Conservation (phyloP, 2,888 invertebrate species). For the Pandemis heparana region DNA sequence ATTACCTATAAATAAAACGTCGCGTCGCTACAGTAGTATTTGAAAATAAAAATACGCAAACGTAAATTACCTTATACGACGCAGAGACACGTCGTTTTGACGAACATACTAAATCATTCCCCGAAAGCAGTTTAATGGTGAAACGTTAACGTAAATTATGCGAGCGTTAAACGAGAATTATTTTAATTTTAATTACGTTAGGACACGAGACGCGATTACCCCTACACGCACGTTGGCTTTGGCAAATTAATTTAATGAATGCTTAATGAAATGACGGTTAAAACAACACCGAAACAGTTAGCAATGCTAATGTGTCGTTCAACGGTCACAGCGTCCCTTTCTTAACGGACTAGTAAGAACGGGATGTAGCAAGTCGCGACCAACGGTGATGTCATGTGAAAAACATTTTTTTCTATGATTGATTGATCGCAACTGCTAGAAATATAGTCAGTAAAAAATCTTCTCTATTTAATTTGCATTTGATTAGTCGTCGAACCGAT, state of each 20-base stretch:
- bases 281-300: neutral
- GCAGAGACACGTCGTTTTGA: constrained; percentile 4
- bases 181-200: constrained; percentile 19
- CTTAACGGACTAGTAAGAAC: neutral
- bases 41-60: neutral
- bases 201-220: constrained; percentile 5
- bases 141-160: constrained; percentile 3
- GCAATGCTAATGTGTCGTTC: neutral
- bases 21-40: neutral
- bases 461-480: constrained; percentile 2
- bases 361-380: neutral
- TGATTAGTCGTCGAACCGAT: neutral
- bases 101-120: constrained; percentile 9
- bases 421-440: neutral
- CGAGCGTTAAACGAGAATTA: neutral
- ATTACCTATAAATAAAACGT: too few relatives aligned
- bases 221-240: neutral
- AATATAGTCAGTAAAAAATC: neutral
- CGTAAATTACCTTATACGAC: neutral
- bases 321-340: neutral
- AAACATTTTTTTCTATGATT: neutral
- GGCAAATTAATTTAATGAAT: neutral
- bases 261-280: constrained; percentile 1
- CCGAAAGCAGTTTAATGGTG: neutral
- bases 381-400: neutral